Evolutionary conservation across 1,140 invertebrate genomes (phyloP), one percentile per base, ranked within the genome.

Genomic region (Drosophila pruinosa): DNA sequence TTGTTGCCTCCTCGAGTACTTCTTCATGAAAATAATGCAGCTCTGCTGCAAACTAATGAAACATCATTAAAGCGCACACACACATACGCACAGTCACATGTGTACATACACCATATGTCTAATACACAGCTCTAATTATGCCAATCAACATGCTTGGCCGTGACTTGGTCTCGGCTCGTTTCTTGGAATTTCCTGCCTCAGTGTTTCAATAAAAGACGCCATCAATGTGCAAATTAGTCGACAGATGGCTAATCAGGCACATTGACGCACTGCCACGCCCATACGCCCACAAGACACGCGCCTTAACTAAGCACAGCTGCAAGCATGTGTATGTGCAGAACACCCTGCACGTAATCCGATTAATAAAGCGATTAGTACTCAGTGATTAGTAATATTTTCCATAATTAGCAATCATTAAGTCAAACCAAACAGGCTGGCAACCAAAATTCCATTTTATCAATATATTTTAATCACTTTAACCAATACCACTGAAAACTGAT

Each of bases 171-270:
- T 52, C 31, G 70, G 72, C 63, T 70, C 43, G 31, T 45, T 61
- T 39, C 57, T 50, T 54, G 26, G 62, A 54, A 41, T 59, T 53
- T 48, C 21, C 53, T 50, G 43, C 45, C 59, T 62, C 57, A 41
- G 50, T 68, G 63, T 68, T 53, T 58, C 70, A 78, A 86, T 77
- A 81, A 85, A 85, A 85, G 81, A 86, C 75, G 81, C 74, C 81
- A 86, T 81, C 77, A 88, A 86, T 86, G 81, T 86, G 81, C 81
- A 86, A 86, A 86, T 86, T 86, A 86, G 74, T 74, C 82, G 58
- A 45, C 50, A 74, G 81, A 85, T 86, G 69, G 76, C 80, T 74
- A 85, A 77, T 85, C 80, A 85, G 72, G 45, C 47, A 8, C 61
- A 59, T 15, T 26, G 56, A 58, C 48, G 47, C 31, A 12, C 15